These are phyloP conservation scores for Drosophila pseudoobscura DNA, from an alignment of 1,140 invertebrate genomes.

Conservation along the genomic window DNA sequence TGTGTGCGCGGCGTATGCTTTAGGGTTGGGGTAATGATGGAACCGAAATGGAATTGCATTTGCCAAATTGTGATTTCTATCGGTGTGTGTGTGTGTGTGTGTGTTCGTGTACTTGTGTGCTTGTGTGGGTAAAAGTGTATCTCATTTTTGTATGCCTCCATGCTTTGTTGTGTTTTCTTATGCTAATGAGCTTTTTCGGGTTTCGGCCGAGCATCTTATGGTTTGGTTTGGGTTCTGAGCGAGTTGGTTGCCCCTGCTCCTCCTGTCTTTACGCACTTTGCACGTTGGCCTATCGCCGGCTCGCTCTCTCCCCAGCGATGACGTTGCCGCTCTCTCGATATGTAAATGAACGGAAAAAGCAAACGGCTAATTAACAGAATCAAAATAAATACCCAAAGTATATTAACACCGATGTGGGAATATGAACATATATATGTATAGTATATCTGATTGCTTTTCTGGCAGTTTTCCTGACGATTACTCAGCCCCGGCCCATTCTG, in stretches of 20 bases:
- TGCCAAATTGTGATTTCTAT: conserved; percentile 50
- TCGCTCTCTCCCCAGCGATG: not conserved
- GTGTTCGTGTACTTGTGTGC: conserved; percentile 21
- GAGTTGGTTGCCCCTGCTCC: no score
- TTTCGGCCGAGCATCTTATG: conserved; percentile 40
- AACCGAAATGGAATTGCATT: conserved; percentile 47
- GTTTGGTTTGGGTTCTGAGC: no score
- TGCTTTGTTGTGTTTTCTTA: conserved; percentile 72
- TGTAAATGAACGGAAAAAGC: conserved; percentile 57
- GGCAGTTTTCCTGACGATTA: conserved; percentile 15
- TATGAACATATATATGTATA: conserved; percentile 26
- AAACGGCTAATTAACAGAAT: conserved; percentile 60
- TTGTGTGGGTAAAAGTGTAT: conserved; percentile 47
- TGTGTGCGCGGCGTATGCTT: conserved; percentile 4
- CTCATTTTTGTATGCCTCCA: conserved; percentile 33
- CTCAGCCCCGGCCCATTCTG: no score
- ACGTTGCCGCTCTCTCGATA: conserved; percentile 24
- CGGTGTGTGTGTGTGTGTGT: not conserved
- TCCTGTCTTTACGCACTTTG: conserved; percentile 12
- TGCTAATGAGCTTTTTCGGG: conserved; percentile 69
- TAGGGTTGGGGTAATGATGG: conserved; percentile 47
- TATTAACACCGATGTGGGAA: conserved; percentile 8
- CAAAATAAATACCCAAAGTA: conserved; percentile 62
- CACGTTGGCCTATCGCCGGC: not conserved
- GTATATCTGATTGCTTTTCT: conserved; percentile 9